Conservation (phyloP, 1,140 invertebrate species). For the Bicyclus anynana region DNA sequence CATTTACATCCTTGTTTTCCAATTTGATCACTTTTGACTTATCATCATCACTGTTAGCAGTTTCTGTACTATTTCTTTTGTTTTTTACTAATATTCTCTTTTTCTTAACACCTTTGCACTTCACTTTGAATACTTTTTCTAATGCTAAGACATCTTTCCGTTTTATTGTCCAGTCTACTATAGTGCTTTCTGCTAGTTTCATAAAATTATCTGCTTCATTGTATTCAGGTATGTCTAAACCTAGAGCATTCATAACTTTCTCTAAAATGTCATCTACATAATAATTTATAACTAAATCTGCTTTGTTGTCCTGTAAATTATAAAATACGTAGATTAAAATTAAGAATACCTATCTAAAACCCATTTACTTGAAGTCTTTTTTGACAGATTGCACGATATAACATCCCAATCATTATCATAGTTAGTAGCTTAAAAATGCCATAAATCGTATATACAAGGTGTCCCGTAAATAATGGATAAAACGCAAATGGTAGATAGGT, state of each 20-base stretch:
- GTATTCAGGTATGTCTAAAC: constrained; percentile 85
- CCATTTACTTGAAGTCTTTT: no score
- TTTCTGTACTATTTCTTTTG: constrained; percentile 42
- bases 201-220: constrained; percentile 82
- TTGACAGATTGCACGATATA: no score
- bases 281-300: constrained; percentile 91
- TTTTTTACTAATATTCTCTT: constrained; percentile 56
- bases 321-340: no score
- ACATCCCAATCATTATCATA: no score
- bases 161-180: constrained; percentile 60
- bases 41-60: constrained; percentile 24
- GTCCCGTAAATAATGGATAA: no score
- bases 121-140: constrained; percentile 61
- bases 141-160: constrained; percentile 52
- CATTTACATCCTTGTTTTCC: constrained; percentile 44
- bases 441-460: no score
- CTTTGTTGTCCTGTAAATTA: constrained; percentile 90
- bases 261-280: constrained; percentile 93
- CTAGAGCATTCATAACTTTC: constrained; percentile 85
- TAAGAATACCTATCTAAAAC: no score
- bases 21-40: constrained; percentile 54
- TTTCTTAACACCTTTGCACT: constrained; percentile 68
- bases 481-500: no score
- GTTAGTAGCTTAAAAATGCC: no score
- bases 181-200: constrained; percentile 53